Percentiles rank a stretch among this genome's conserved stretches.
phyloP scores from a whole-genome alignment of 2,888 invertebrate species.

The Euphydryas editha region DNA sequence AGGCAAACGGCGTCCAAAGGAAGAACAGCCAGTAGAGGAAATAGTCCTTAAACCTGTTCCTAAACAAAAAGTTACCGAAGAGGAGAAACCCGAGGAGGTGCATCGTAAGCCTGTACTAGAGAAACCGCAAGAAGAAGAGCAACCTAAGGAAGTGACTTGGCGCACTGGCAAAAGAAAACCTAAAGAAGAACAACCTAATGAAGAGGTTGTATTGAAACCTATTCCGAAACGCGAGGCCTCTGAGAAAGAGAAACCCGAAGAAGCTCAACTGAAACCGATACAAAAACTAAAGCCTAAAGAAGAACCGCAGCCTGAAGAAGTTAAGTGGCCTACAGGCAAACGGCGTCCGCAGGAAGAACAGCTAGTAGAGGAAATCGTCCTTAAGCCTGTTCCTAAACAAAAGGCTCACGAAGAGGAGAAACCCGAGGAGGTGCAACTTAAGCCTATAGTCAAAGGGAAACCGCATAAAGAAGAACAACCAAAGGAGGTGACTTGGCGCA shows the following conservation, averaged over 20 bases:
- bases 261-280: slow-evolving; percentile 53
- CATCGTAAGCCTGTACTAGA: slow-evolving; percentile 46
- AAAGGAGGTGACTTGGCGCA: slow-evolving; percentile 60
- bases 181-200: slow-evolving; percentile 53
- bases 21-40: slow-evolving; percentile 56
- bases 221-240: slow-evolving; percentile 58
- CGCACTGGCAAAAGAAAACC: slow-evolving; percentile 59
- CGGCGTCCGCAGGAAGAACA: slow-evolving; percentile 56
- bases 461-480: slow-evolving; percentile 54
- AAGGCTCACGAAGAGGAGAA: slow-evolving; percentile 52
- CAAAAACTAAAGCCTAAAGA: slow-evolving; percentile 41
- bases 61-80: slow-evolving; percentile 54
- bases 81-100: slow-evolving; percentile 55
- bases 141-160: slow-evolving; percentile 60
- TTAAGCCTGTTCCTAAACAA: slow-evolving; percentile 65
- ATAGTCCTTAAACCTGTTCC: slow-evolving; percentile 34
- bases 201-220: slow-evolving; percentile 74
- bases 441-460: slow-evolving; percentile 51
- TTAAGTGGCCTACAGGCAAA: slow-evolving; percentile 54
- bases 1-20: slow-evolving; percentile 52
- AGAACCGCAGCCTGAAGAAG: slow-evolving; percentile 53
- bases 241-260: slow-evolving; percentile 53
- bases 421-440: slow-evolving; percentile 52
- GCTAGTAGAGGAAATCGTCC: slow-evolving; percentile 61
- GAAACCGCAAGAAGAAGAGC: slow-evolving; percentile 54